Percentiles rank a stretch among this genome's conserved stretches.
phyloP scores from a whole-genome alignment of 2,888 invertebrate genomes.

The Erpobdella octoculata region DNA sequence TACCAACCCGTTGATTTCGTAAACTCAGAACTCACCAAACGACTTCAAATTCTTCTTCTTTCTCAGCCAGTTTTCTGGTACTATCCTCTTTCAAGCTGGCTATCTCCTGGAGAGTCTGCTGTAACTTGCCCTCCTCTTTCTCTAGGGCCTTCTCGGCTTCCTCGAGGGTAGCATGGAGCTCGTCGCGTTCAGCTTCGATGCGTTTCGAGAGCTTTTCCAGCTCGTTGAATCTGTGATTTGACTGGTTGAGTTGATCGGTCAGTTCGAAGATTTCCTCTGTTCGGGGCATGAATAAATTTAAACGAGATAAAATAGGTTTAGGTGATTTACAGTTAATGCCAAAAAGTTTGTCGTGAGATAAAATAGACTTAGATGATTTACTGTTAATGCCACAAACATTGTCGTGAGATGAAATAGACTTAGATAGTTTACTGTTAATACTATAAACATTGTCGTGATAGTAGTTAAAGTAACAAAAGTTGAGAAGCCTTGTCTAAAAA shows the following conservation, averaged over 20 bases:
- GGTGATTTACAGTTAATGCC: too few species aligned
- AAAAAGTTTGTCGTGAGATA: too few species aligned
- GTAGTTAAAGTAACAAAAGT: too few species aligned
- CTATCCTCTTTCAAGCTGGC: slow-evolving; percentile 98
- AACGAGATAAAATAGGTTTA: slow-evolving; percentile 18
- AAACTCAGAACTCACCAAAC: slow-evolving; percentile 62
- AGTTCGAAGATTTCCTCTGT: slow-evolving; percentile 95
- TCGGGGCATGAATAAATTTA: too few species aligned
- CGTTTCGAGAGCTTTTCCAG: slow-evolving; percentile 97
- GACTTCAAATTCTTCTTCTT: slow-evolving; percentile 99
- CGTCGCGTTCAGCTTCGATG: slow-evolving; percentile 97
- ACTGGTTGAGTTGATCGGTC: slow-evolving; percentile 97
- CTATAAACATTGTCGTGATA: too few species aligned
- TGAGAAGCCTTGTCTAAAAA: too few species aligned
- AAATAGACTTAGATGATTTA: too few species aligned
- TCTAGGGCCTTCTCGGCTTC: slow-evolving; percentile 56
- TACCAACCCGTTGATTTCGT: too few species aligned
- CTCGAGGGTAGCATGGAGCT: slow-evolving; percentile 95
- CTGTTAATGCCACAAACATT: too few species aligned
- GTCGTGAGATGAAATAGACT: too few species aligned
- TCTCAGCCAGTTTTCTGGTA: slow-evolving; percentile 97
- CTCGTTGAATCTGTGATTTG: slow-evolving; percentile 98
- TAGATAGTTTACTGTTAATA: too few species aligned
- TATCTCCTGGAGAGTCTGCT: slow-evolving; percentile 87
- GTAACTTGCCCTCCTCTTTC: slow-evolving; percentile 87